Conservation (phyloP, 2,888 invertebrate genomes). For the Nebria brevicollis region DNA sequence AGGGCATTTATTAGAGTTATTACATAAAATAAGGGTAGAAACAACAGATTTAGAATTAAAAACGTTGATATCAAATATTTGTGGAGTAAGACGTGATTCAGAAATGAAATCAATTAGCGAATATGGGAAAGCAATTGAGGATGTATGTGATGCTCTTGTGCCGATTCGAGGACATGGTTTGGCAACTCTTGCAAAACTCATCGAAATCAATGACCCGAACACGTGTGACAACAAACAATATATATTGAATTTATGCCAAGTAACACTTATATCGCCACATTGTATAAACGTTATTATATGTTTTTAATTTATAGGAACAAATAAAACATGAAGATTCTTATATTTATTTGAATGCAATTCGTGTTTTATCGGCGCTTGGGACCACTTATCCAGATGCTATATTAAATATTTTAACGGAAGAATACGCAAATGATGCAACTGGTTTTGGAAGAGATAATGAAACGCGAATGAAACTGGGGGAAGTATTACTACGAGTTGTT, state of each 20-base stretch:
- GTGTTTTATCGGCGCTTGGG: slow-evolving; percentile 77
- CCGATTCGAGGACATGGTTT: slow-evolving; percentile 87
- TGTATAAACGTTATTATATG: background rate
- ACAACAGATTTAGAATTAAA: slow-evolving; percentile 55
- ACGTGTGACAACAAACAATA: slow-evolving; percentile 73
- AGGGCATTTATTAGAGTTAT: slow-evolving; percentile 55
- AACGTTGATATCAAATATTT: slow-evolving; percentile 44
- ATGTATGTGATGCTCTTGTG: slow-evolving; percentile 76
- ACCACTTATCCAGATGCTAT: slow-evolving; percentile 74
- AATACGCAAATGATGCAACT: slow-evolving; percentile 66
- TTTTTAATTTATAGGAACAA: slow-evolving; percentile 69
- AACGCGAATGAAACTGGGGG: slow-evolving; percentile 81
- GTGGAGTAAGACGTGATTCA: slow-evolving; percentile 17
- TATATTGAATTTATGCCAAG: slow-evolving; percentile 78
- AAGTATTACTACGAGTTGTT: slow-evolving; percentile 79
- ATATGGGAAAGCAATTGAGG: slow-evolving; percentile 72
- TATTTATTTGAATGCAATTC: slow-evolving; percentile 81
- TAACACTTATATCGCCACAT: slow-evolving; percentile 55
- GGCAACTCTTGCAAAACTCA: slow-evolving; percentile 76
- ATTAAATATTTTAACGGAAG: slow-evolving; percentile 73
- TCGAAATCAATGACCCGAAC: slow-evolving; percentile 72
- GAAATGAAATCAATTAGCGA: slow-evolving; percentile 57
- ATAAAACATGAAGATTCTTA: slow-evolving; percentile 83
- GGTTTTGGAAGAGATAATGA: slow-evolving; percentile 66
- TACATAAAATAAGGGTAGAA: slow-evolving; percentile 53